phyloP scores from a whole-genome alignment of 2,113 vertebrate species.

The Neofelis nebulosa region DNA sequence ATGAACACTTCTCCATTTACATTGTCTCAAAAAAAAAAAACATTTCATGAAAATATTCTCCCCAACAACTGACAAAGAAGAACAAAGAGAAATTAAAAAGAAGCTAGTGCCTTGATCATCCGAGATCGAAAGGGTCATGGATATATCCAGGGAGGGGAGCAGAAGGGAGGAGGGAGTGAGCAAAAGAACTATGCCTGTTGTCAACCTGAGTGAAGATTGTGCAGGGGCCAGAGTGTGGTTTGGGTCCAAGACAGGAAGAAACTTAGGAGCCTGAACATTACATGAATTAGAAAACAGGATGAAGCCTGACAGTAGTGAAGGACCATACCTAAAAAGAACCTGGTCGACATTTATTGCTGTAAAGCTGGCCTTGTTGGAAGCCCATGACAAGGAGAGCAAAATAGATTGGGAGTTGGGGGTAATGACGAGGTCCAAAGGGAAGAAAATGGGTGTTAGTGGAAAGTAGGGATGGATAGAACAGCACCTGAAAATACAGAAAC shows the following conservation, averaged over 20 bases:
- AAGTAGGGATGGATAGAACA: neutral
- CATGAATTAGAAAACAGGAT: neutral
- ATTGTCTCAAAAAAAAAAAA: neutral
- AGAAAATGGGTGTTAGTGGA: neutral
- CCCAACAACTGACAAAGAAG: neutral
- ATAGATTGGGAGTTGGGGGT: neutral
- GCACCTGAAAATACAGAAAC: neutral
- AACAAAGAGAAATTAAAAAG: neutral
- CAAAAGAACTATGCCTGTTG: neutral
- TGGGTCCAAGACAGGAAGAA: neutral
- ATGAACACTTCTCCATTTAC: neutral
- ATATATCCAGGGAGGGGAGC: neutral
- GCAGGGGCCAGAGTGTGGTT: neutral
- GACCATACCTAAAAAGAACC: neutral
- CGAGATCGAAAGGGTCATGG: neutral
- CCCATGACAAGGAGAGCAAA: neutral
- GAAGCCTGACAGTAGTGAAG: neutral
- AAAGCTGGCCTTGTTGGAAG: neutral
- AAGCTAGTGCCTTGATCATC: neutral
- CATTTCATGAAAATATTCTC: neutral
- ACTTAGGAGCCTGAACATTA: neutral
- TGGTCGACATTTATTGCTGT: rapidly evolving
- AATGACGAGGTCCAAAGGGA: no score
- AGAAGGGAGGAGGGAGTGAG: neutral
- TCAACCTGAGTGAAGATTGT: no score